Evolutionary conservation across 2,797 vertebrate species (phyloP).

Genomic region (Neostethus bicornis): DNA sequence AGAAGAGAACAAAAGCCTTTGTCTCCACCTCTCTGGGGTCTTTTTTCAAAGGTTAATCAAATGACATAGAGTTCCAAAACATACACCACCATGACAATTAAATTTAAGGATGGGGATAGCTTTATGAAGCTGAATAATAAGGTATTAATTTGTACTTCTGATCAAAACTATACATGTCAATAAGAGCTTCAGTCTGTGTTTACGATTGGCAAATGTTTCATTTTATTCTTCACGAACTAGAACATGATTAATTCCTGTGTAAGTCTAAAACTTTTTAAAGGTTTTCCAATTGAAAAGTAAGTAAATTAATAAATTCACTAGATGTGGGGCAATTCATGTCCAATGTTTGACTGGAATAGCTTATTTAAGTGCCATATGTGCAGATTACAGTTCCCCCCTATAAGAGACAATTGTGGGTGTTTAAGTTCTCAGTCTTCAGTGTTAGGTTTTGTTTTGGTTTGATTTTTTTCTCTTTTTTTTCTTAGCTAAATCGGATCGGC

Average conservation of each 20-base stretch:
- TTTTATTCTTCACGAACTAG: conserved; percentile 31
- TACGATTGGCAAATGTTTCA: conserved; percentile 48
- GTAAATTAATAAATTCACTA: not conserved
- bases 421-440: too few relatives aligned
- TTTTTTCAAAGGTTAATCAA: conserved; percentile 62
- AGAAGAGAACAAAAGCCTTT: conserved; percentile 46
- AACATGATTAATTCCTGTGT: conserved; percentile 16
- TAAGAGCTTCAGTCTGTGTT: conserved; percentile 36
- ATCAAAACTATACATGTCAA: conserved; percentile 36
- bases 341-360: too few relatives aligned
- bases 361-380: too few relatives aligned
- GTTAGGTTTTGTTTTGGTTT: too few relatives aligned
- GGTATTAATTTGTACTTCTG: conserved; percentile 34
- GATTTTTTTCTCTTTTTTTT: too few relatives aligned
- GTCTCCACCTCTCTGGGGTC: conserved; percentile 24
- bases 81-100: conserved; percentile 43
- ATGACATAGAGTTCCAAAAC: conserved; percentile 47
- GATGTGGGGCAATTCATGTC: not conserved
- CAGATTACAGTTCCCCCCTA: too few relatives aligned
- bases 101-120: conserved; percentile 20
- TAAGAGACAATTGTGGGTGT: too few relatives aligned
- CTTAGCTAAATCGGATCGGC: too few relatives aligned
- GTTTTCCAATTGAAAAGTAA: not conserved
- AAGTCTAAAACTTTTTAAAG: not conserved
- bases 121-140: conserved; percentile 49